Base-by-base conservation (phyloP, 2,888 invertebrate genomes). In the Pollenia amentaria region DNA sequence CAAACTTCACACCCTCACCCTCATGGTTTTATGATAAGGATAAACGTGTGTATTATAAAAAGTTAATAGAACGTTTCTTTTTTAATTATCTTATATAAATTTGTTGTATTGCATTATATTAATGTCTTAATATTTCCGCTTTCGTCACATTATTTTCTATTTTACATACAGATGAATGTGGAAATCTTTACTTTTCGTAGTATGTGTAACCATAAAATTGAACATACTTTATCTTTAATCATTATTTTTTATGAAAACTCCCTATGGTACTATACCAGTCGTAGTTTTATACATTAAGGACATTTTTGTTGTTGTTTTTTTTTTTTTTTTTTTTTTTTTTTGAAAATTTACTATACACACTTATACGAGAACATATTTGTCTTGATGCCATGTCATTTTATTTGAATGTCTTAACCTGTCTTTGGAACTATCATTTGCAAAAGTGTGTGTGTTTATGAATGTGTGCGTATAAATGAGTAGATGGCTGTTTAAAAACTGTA, bases 361-460 rank as follows among this genome's bases (percentile, higher is more conserved):
- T 21, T 16, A 53, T 18, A 53, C 10, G 4, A 16, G 18, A 53
- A 53, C 53, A 53, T 9, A 69, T 51, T 53, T 69, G 7, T 10
- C 6, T 75, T 40, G 14, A 48, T 48, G 40, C 48, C 62, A 18
- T 62, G 40, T 18, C 40, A 16, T 16, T 75, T 46, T 60, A 16
- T 73, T 73, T 57, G 29, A 60, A 46, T 73, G 60, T 46, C 60
- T 73, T 46, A 55, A 70, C 10, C 18, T 18, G 70, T 42, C 14
- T 72, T 53, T 46, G 6, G 16, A 62, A 60, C 75, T 62, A 75
- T 48, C 18, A 48, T 62, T n/a, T 60, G 40, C 16, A 48, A 38
- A 57, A 72, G 1, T 72, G 44, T 72, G 8, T 42, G 38, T 16
- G 2, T 18, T 10, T n/a, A n/a, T n/a, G n/a, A n/a, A n/a, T 2